A percentile compares a stretch with the other conserved stretches of the same genome.
phyloP scores from a whole-genome alignment of 2,888 invertebrate genomes.

The Spodoptera picta region DNA sequence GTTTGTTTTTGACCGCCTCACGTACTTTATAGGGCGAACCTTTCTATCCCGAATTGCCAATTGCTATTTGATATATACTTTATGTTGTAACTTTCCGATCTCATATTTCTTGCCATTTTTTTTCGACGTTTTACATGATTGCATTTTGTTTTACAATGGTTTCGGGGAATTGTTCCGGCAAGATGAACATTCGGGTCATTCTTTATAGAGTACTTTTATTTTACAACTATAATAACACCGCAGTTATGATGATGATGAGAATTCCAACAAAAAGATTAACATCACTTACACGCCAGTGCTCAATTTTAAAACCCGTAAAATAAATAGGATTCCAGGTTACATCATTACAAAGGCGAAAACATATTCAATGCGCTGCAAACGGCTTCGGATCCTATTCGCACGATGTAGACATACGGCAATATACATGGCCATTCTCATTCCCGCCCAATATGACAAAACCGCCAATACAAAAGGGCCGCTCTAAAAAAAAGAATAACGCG shows the following conservation, averaged over 20 bases:
- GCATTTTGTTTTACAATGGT: constrained; percentile 58
- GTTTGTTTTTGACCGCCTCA: constrained; percentile 88
- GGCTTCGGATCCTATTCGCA: constrained; percentile 41
- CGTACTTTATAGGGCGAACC: constrained; percentile 87
- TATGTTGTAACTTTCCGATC: constrained; percentile 82
- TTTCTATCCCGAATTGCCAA: constrained; percentile 86
- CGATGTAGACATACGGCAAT: constrained; percentile 42
- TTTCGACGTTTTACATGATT: constrained; percentile 63
- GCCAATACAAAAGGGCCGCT: constrained; percentile 48
- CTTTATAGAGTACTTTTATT: constrained; percentile 3
- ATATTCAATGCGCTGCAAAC: constrained; percentile 38
- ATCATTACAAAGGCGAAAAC: constrained; percentile 38
- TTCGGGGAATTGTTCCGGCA: constrained; percentile 15
- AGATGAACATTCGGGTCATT: constrained; percentile 14
- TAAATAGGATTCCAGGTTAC: constrained; percentile 38
- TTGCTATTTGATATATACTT: constrained; percentile 87
- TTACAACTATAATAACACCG: constrained; percentile 1
- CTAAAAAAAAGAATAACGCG: constrained; percentile 59
- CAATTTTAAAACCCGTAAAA: constrained; percentile 17
- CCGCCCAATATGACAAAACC: constrained; percentile 55
- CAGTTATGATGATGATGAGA: constrained; percentile 6
- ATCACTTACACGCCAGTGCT: not conserved
- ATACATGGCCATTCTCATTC: constrained; percentile 48
- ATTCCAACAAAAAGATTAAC: constrained; percentile 29
- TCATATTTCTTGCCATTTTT: constrained; percentile 79